A percentile compares a stretch with the other conserved stretches of the same genome.
These are phyloP conservation scores for Idaea straminata DNA, from an alignment of 2,888 invertebrate genomes.

Conservation along the genomic window DNA sequence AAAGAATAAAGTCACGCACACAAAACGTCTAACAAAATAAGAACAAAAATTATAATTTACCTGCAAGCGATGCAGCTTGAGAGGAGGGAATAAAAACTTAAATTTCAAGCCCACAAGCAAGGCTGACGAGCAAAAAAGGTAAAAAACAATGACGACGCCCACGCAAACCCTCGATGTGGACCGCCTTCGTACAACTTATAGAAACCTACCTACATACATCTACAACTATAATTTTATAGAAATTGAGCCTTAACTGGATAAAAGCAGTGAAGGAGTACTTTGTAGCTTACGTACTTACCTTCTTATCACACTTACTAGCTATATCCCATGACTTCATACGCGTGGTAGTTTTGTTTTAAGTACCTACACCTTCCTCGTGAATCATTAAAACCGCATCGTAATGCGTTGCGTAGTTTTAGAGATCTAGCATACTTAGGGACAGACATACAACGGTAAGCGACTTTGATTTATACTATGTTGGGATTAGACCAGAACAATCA, in stretches of 20 bases:
- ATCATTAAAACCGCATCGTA: no score
- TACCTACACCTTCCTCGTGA: no score
- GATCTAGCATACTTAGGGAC: no score
- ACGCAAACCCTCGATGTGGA: slow-evolving; percentile 51
- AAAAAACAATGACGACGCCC: slow-evolving; percentile 59
- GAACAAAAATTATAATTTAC: slow-evolving; percentile 63
- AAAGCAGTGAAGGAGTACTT: neutral
- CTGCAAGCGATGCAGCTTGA: slow-evolving; percentile 59
- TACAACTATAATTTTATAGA: slow-evolving; percentile 26
- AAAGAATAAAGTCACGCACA: neutral
- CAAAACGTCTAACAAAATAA: slow-evolving; percentile 21
- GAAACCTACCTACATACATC: slow-evolving; percentile 15
- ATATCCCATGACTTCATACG: no score
- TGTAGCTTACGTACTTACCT: neutral
- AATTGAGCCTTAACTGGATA: neutral
- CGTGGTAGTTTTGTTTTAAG: no score
- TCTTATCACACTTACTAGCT: neutral
- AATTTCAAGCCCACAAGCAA: slow-evolving; percentile 46
- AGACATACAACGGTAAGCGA: no score
- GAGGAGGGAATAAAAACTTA: slow-evolving; percentile 55
- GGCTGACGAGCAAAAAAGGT: slow-evolving; percentile 71
- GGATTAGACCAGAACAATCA: no score
- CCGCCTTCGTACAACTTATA: slow-evolving; percentile 31
- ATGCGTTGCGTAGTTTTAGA: no score
- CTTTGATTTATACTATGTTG: no score